Conservation (phyloP, 2,888 invertebrate genomes). For the Patella caerulea region DNA sequence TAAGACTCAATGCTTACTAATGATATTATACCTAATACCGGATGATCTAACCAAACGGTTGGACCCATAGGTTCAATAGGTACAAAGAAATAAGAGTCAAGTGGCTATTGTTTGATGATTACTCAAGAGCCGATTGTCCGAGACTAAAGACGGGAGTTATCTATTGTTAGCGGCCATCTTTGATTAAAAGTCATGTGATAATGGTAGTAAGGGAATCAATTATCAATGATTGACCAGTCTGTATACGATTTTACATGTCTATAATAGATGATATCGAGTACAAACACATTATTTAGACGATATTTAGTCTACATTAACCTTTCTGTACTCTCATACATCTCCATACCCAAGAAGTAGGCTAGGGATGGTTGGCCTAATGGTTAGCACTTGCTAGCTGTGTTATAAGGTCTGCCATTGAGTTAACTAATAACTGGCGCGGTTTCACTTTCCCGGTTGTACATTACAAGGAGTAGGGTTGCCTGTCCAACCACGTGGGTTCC, state of each 20-base stretch:
- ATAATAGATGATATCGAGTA: not conserved
- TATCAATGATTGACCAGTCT: not conserved
- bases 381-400: too few relatives aligned
- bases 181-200: not conserved
- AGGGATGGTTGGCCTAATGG: too few relatives aligned
- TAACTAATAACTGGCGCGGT: too few relatives aligned
- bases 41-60: not conserved
- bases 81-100: not conserved
- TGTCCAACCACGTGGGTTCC: too few relatives aligned
- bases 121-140: slow-evolving; percentile 6
- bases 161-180: slow-evolving; percentile 8
- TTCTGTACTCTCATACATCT: too few relatives aligned
- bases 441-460: too few relatives aligned
- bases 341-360: too few relatives aligned
- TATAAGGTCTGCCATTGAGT: too few relatives aligned
- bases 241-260: not conserved
- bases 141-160: not conserved
- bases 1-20: too few relatives aligned
- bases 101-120: slow-evolving; percentile 9
- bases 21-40: too few relatives aligned
- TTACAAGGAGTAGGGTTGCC: too few relatives aligned
- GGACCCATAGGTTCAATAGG: not conserved
- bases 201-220: not conserved
- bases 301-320: too few relatives aligned
- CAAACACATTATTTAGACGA: not conserved